Evolutionary conservation across 1,140 invertebrate genomes (phyloP).

Genomic region (Heliothis virescens): DNA sequence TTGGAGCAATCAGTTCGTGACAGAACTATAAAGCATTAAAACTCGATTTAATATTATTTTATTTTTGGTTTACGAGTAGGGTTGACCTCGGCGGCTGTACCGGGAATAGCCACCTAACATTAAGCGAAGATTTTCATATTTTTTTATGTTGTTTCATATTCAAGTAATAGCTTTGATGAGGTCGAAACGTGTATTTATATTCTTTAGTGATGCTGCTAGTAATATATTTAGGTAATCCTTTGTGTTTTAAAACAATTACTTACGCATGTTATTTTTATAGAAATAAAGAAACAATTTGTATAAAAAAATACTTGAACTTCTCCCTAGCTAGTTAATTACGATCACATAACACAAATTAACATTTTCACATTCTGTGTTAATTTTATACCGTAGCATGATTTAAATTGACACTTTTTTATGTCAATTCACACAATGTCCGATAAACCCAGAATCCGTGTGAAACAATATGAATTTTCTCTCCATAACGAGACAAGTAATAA

Average conservation of each 20-base stretch:
- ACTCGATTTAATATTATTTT: constrained; percentile 54
- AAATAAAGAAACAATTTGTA: too few species aligned
- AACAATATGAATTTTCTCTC: constrained; percentile 34
- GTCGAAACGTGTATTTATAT: not conserved
- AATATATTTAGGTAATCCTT: too few species aligned
- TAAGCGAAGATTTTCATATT: constrained; percentile 11
- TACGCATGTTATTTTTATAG: too few species aligned
- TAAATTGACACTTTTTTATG: not conserved
- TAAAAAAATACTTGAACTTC: too few species aligned
- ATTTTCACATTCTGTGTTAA: too few species aligned
- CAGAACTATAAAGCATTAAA: constrained; percentile 68
- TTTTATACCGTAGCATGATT: not conserved
- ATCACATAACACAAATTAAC: too few species aligned
- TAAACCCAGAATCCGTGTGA: constrained; percentile 30
- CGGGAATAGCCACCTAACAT: constrained; percentile 24
- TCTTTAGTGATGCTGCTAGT: not conserved
- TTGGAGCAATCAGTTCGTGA: constrained; percentile 69
- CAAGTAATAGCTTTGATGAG: constrained; percentile 15
- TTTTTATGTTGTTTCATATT: not conserved
- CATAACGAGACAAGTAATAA: constrained; percentile 1
- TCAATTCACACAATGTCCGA: not conserved
- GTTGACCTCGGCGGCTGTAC: constrained; percentile 39
- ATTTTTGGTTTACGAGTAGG: constrained; percentile 37
- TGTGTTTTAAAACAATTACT: too few species aligned
- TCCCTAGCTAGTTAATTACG: too few species aligned